These are phyloP conservation scores for Phoebastria nigripes DNA, from an alignment of 2,797 vertebrate genomes.

Conservation along the genomic window DNA sequence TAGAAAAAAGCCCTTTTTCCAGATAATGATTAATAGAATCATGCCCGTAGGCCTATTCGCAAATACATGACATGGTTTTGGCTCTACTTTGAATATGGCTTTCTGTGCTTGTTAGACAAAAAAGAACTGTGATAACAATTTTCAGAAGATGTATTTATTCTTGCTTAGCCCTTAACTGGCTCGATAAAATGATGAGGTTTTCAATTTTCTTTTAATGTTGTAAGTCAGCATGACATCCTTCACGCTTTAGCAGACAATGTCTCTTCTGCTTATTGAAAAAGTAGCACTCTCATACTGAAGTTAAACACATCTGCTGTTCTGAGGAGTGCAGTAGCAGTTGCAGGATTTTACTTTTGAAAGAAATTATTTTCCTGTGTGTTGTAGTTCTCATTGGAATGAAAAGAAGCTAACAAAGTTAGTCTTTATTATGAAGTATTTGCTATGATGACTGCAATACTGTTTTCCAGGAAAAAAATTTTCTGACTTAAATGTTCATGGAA, in stretches of 20 bases:
- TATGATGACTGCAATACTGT: neutral
- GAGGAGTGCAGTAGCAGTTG: neutral
- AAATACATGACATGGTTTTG: neutral
- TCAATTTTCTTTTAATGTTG: neutral
- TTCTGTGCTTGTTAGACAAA: neutral
- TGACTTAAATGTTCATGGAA: neutral
- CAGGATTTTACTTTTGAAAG: neutral
- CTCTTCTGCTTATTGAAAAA: neutral
- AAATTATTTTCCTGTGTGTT: neutral
- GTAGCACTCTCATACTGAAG: neutral
- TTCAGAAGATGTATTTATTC: neutral
- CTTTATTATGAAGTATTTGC: neutral
- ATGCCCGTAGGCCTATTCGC: accelerated
- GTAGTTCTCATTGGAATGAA: neutral
- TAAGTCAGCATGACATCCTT: neutral
- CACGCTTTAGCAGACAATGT: neutral
- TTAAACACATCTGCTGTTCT: neutral
- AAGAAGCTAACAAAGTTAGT: neutral
- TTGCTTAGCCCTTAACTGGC: neutral
- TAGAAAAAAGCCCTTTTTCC: neutral
- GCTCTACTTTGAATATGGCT: neutral
- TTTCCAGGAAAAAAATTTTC: neutral
- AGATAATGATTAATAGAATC: neutral
- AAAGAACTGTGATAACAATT: neutral
- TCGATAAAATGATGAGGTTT: neutral